phyloP scores from a whole-genome alignment of 2,888 invertebrate species.

The Actias luna region DNA sequence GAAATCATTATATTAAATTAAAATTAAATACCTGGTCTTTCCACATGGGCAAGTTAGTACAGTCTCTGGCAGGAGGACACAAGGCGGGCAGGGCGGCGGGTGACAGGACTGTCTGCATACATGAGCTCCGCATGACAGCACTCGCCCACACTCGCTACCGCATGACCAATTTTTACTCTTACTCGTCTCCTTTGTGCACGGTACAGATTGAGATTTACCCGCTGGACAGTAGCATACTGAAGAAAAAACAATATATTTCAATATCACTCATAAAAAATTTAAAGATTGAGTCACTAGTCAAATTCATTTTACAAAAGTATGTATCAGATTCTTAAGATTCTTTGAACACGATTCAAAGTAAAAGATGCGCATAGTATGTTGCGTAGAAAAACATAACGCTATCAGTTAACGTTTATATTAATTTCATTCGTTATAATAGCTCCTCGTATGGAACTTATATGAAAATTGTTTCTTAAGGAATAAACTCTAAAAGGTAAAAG shows the following conservation, averaged over 20 bases:
- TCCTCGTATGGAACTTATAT: too few species aligned
- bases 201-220: conserved; percentile 44
- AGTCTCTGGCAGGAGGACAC: conserved; percentile 71
- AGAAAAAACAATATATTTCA: background rate
- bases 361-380: too few species aligned
- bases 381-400: too few species aligned
- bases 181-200: conserved; percentile 49
- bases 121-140: conserved; percentile 93
- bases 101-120: conserved; percentile 94
- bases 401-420: too few species aligned
- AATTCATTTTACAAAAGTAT: too few species aligned
- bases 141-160: conserved; percentile 89
- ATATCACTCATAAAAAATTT: background rate
- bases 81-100: conserved; percentile 86
- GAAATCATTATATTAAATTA: background rate
- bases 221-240: conserved; percentile 68
- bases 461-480: too few species aligned
- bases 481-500: too few species aligned
- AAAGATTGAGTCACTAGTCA: too few species aligned
- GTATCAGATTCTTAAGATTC: too few species aligned
- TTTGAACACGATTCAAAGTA: too few species aligned
- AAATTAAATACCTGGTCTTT: conserved; percentile 45
- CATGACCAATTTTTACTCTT: conserved; percentile 76
- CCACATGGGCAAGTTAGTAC: conserved; percentile 67
- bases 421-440: too few species aligned